These are phyloP conservation scores for Smutsia gigantea DNA, from an alignment of 2,797 vertebrate species.

Conservation along the genomic window DNA sequence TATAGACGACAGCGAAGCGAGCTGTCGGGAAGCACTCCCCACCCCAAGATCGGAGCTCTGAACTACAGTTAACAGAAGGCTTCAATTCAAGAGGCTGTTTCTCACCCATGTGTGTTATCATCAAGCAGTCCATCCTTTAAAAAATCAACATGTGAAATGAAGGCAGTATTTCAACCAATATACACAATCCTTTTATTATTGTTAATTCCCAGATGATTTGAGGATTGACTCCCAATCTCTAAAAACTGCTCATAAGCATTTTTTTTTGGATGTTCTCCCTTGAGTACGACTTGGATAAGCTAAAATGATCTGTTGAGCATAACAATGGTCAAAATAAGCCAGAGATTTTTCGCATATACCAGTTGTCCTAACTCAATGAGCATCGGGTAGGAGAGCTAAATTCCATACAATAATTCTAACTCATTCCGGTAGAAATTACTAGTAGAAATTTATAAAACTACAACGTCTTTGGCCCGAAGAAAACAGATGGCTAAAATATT, in stretches of 20 bases:
- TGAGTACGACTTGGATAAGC: not conserved
- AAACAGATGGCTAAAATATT: conserved; percentile 63
- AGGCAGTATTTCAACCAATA: not conserved
- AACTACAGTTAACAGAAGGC: not conserved
- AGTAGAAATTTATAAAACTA: conserved; percentile 45
- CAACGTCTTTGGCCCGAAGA: conserved; percentile 55
- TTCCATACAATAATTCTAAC: not conserved
- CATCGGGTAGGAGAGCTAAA: not conserved
- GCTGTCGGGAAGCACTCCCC: not conserved
- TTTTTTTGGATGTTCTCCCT: not conserved
- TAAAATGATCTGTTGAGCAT: not conserved
- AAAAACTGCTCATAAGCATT: not conserved
- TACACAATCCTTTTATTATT: not conserved
- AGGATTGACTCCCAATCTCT: not conserved
- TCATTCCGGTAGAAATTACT: conserved; percentile 44
- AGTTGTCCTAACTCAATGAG: not conserved
- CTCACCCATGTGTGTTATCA: not conserved
- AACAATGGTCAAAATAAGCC: not conserved
- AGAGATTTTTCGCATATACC: not conserved
- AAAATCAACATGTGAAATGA: not conserved
- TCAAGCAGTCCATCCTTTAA: not conserved
- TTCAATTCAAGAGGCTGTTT: not conserved
- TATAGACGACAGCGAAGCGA: not conserved
- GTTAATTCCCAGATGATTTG: not conserved
- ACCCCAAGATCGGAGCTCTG: not conserved